Base-by-base conservation (phyloP, 2,113 vertebrate species). In the Dipodomys spectabilis region DNA sequence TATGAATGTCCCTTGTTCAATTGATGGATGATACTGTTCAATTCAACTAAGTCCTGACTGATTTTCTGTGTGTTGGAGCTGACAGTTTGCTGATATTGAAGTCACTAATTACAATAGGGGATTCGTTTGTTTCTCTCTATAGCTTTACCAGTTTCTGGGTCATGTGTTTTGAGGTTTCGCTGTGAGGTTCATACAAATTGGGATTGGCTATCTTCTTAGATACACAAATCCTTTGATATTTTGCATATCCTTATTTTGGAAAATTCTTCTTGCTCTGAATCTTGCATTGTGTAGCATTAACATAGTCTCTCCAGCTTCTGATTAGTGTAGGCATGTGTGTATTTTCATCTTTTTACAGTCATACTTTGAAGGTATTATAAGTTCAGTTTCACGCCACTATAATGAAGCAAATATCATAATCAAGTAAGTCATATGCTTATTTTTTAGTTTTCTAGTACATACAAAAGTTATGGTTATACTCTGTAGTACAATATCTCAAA, bases 41-140 rank as follows among this genome's bases (percentile, higher is more conserved):
- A 2, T 87, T 74, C 45, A 88, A 8, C 39, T 45, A 45, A 35
- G 35, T 81, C 23, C 13, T 84, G 71, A 84, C 16, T 82, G 69
- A 79, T 92, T 80, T 80, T 68, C 86, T 83, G 45, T 71, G 49
- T 79, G n/a, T 72, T 69, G n/a, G 45, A 79, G 83, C 44, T 83
- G 57, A 45, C 72, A 73, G n/a, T 79, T 39, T 79, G 78, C 77
- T 82, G 13, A 86, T 20, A 7, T 8, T 32, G 10, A 90, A 83
- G 19, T 86, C 77, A 80, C 16, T 90, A 7, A 94, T 86, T 86
- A 35, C 81, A 62, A 83, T 44, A 60, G 35, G 49, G 4, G 32
- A 27, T 53, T 79, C 78, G 64, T 77, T 90, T 20, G 62, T 87
- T 90, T 83, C 78, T 87, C 35, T 32, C 78, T 87, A 67, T 23